A percentile compares a stretch with the other conserved stretches of the same genome.
Evolutionary conservation across 2,888 invertebrate species (phyloP).

Genomic region (Lamproptera curius): DNA sequence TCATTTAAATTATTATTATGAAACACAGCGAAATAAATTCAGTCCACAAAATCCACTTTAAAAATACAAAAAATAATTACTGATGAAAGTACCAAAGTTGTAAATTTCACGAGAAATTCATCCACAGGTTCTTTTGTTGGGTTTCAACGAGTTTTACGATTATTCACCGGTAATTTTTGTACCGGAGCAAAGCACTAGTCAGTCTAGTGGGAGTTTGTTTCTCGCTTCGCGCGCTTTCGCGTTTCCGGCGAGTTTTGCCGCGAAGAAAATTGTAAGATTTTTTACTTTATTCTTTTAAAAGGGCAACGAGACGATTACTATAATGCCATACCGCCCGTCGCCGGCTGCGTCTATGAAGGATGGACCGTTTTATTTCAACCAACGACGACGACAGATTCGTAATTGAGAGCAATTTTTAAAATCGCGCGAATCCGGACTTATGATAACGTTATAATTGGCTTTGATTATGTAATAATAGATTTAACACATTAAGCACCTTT

Average conservation of each 20-base stretch:
- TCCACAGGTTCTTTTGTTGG: constrained; percentile 2
- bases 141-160: background rate
- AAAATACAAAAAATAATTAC: background rate
- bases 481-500: too few relatives aligned
- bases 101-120: background rate
- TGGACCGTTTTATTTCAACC: constrained; percentile 14
- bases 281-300: constrained; percentile 18
- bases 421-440: constrained; percentile 3
- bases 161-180: constrained; percentile 17
- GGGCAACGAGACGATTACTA: constrained; percentile 11
- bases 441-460: constrained; percentile 1
- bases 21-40: too few relatives aligned
- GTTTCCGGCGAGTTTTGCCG: constrained; percentile 17
- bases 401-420: constrained; percentile 13
- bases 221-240: constrained; percentile 13
- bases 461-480: background rate
- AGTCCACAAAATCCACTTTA: too few relatives aligned
- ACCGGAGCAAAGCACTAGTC: constrained; percentile 9
- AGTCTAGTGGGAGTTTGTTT: constrained; percentile 18
- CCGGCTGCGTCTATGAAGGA: constrained; percentile 5
- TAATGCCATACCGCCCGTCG: background rate
- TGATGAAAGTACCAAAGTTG: background rate
- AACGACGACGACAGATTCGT: constrained; percentile 6
- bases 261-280: constrained; percentile 16
- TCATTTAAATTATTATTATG: too few relatives aligned